These are phyloP conservation scores for Pimephales promelas DNA, from an alignment of 2,113 vertebrate species.

Conservation along the genomic window DNA sequence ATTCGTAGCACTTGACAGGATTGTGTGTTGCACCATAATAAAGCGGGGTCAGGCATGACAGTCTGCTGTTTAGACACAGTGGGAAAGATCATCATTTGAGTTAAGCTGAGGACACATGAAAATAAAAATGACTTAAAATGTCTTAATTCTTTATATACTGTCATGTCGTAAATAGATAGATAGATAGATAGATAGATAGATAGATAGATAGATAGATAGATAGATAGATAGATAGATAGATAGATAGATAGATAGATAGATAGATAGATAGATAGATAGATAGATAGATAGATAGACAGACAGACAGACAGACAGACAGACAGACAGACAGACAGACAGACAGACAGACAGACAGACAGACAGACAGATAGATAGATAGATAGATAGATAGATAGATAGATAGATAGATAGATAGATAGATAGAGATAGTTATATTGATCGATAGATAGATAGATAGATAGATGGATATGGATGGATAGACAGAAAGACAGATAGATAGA, in stretches of 20 bases:
- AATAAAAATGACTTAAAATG: neutral
- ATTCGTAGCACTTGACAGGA: no score
- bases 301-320: neutral
- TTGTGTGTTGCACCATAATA: neutral
- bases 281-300: neutral
- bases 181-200: neutral
- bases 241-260: neutral
- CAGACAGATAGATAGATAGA: neutral
- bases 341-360: neutral
- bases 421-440: neutral
- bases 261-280: neutral
- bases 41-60: neutral
- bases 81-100: neutral
- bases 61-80: neutral
- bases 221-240: neutral
- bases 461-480: neutral
- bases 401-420: neutral
- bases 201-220: neutral
- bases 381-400: neutral
- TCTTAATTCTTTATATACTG: neutral
- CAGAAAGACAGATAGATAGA: neutral
- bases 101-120: neutral
- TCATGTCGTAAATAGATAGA: neutral
- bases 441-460: neutral
- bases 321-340: neutral